Evolutionary conservation across 1,140 invertebrate species (phyloP), one percentile per base, ranked within the genome.

Genomic region (Spodoptera frugiperda): DNA sequence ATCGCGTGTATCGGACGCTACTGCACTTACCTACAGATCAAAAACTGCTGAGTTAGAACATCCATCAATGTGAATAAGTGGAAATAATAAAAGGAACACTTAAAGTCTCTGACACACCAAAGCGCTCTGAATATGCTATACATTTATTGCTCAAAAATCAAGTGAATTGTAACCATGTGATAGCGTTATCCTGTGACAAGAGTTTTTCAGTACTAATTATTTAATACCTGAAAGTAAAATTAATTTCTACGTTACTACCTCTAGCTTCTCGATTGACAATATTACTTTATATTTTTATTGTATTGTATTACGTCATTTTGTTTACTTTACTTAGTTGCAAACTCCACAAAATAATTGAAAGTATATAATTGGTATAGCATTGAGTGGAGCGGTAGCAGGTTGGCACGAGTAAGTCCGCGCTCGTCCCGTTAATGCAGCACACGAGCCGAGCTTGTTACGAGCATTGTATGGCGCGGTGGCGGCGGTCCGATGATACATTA

Each of bases 401-500:
- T 46, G 19, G 53, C 76, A 48, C 76, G 25, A 76, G 67, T 80
- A 78, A 65, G 72, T 57, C 54, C 39, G 57, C 33, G 49, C 53
- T 73, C 77, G 77, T 84, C 80, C 87, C 87, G 85, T 88, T 89
- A 91, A 86, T 86, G 83, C 81, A 79, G 80, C 84, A 87, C 84
- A 84, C 84, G 81, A 82, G 83, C 76, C 84, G 83, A 73, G 88
- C 90, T 92, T 92, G 90, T 93, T 92, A 92, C 85, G 76, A 78
- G 83, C 83, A 91, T 91, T 92, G 91, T 91, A 82, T 84, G 78
- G 74, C 78, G 79, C 59, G 15, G 30, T 61, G 57, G 79, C 82
- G 83, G 73, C 83, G 77, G 87, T 84, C 65, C 89, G 88, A 93
- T 92, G 92, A 93, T 93, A 93, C 90, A 94, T 94, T 93, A 93